Conservation (phyloP, 2,113 vertebrate genomes). For the Cercocebus atys region DNA sequence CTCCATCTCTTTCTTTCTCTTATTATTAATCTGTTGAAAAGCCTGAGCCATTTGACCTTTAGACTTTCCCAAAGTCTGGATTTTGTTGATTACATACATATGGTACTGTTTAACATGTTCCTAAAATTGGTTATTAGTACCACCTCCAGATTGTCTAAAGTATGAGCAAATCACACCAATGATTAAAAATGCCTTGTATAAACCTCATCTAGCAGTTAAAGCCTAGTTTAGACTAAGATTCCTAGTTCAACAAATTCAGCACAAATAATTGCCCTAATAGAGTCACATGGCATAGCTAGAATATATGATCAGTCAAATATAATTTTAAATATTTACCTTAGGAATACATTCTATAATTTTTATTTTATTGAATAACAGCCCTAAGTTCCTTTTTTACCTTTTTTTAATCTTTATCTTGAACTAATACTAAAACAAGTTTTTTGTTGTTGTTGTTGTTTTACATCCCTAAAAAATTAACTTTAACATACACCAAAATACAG, state of each 20-base stretch:
- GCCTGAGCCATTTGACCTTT: neutral
- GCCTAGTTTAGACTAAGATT: neutral
- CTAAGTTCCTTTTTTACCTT: neutral
- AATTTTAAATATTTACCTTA: slow-evolving; percentile 36
- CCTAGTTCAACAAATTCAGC: neutral
- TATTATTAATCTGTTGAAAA: neutral
- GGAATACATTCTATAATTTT: neutral
- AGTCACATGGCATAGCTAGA: neutral
- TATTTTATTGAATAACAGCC: neutral
- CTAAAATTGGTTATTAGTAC: neutral
- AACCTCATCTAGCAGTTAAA: slow-evolving; percentile 8
- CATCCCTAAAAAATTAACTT: neutral
- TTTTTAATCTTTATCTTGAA: neutral
- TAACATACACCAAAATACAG: neutral
- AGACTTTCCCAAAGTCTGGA: neutral
- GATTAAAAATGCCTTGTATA: slow-evolving; percentile 3
- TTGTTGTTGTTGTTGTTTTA: neutral
- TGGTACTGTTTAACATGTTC: neutral
- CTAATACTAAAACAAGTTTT: neutral
- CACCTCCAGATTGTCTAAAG: neutral
- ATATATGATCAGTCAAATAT: neutral
- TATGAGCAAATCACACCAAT: slow-evolving; percentile 5
- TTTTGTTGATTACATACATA: neutral
- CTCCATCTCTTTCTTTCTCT: neutral
- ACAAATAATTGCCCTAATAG: neutral